Conservation (phyloP, 2,888 invertebrate species). For the Cephus spinipes region DNA sequence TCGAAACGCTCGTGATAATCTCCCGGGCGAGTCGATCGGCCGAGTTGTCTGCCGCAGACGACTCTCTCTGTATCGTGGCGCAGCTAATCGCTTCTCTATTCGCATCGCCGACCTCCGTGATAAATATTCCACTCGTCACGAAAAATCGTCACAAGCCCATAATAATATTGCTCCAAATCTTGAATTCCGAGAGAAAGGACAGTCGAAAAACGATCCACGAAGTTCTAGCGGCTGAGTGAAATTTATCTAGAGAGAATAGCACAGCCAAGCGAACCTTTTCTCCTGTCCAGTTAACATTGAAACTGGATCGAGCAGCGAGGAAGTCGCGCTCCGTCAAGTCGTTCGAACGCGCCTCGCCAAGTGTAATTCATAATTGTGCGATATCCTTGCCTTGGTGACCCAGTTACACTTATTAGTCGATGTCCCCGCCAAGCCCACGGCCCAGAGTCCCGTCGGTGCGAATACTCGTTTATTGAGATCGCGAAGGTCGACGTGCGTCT, state of each 20-base stretch:
- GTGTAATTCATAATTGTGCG: constrained; percentile 1
- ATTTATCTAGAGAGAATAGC: too few relatives aligned
- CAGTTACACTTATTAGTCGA: constrained; percentile 33
- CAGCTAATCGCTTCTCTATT: not conserved
- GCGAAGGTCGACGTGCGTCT: constrained; percentile 26
- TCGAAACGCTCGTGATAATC: not conserved
- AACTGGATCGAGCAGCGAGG: not conserved
- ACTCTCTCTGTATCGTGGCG: not conserved
- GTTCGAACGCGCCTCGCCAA: not conserved
- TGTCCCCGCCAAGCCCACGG: constrained; percentile 4
- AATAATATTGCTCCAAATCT: not conserved
- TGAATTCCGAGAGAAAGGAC: not conserved
- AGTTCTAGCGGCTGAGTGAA: too few relatives aligned
- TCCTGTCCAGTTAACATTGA: not conserved
- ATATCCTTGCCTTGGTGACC: constrained; percentile 45
- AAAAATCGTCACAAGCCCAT: not conserved
- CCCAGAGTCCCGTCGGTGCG: constrained; percentile 21
- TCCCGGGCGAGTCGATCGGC: too few relatives aligned
- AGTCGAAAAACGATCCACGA: not conserved
- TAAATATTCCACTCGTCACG: too few relatives aligned
- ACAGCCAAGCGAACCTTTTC: too few relatives aligned
- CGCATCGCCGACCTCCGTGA: too few relatives aligned
- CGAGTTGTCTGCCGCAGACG: not conserved
- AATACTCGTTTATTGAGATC: constrained; percentile 32
- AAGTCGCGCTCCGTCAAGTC: not conserved